These are phyloP conservation scores for Falco biarmicus DNA, from an alignment of 2,797 vertebrate species.

Conservation along the genomic window DNA sequence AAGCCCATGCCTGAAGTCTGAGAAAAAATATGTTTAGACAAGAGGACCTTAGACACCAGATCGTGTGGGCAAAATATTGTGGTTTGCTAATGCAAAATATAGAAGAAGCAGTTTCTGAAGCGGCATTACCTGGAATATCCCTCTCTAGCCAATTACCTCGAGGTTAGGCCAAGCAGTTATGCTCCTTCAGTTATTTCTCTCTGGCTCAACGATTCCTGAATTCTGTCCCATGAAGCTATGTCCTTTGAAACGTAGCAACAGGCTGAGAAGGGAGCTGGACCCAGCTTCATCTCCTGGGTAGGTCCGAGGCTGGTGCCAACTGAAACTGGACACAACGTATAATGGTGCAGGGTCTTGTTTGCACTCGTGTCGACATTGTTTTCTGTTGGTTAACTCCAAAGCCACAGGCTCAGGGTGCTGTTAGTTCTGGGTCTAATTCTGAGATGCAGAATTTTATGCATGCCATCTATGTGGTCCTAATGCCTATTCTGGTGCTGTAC, in stretches of 20 bases:
- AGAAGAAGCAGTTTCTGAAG: background rate
- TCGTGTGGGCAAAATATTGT: background rate
- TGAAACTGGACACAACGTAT: background rate
- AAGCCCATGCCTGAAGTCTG: background rate
- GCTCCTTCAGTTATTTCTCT: background rate
- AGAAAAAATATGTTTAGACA: background rate
- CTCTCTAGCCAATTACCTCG: accelerated
- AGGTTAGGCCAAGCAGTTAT: background rate
- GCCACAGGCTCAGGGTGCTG: background rate
- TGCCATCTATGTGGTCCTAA: background rate
- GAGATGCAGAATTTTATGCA: background rate
- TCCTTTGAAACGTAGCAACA: background rate
- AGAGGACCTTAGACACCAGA: background rate
- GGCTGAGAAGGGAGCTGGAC: background rate
- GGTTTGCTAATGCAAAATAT: background rate
- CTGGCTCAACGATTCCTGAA: background rate
- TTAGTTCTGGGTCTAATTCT: background rate
- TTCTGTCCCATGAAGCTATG: background rate
- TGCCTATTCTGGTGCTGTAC: background rate
- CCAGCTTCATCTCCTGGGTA: background rate
- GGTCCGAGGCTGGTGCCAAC: background rate
- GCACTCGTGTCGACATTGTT: background rate
- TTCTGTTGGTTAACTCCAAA: background rate
- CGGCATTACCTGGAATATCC: background rate
- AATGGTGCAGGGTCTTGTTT: background rate